phyloP scores from a whole-genome alignment of 2,888 invertebrate genomes.

The Spisula subtruncata region DNA sequence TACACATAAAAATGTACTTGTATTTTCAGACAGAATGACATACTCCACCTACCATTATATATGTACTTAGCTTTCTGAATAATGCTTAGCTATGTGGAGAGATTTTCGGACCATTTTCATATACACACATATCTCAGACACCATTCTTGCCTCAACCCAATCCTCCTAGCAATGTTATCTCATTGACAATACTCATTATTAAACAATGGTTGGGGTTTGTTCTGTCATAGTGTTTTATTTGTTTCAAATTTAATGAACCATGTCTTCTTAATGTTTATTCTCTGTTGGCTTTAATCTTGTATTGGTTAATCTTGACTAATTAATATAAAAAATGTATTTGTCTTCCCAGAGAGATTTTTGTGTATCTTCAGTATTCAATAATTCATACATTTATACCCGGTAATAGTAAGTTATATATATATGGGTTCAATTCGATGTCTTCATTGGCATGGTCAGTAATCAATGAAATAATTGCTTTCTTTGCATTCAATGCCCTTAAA shows the following conservation, averaged over 20 bases:
- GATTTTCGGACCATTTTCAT: neutral
- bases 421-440: neutral
- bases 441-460: too few species aligned
- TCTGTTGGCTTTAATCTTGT: neutral
- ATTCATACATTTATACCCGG: neutral
- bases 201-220: neutral
- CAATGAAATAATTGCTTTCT: too few species aligned
- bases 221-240: neutral
- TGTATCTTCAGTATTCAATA: neutral
- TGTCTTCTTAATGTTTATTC: too few species aligned
- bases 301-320: too few species aligned
- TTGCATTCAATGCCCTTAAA: too few species aligned
- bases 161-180: neutral
- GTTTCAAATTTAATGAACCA: neutral
- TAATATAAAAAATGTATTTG: neutral
- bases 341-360: neutral
- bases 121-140: neutral
- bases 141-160: conserved; percentile 10
- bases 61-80: conserved; percentile 2
- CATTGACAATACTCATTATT: conserved; percentile 7
- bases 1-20: neutral
- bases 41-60: neutral
- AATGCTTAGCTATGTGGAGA: neutral
- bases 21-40: neutral
- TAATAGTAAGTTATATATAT: neutral